These are phyloP conservation scores for Micromesistius poutassou DNA, from an alignment of 2,797 vertebrate genomes.

Conservation along the genomic window DNA sequence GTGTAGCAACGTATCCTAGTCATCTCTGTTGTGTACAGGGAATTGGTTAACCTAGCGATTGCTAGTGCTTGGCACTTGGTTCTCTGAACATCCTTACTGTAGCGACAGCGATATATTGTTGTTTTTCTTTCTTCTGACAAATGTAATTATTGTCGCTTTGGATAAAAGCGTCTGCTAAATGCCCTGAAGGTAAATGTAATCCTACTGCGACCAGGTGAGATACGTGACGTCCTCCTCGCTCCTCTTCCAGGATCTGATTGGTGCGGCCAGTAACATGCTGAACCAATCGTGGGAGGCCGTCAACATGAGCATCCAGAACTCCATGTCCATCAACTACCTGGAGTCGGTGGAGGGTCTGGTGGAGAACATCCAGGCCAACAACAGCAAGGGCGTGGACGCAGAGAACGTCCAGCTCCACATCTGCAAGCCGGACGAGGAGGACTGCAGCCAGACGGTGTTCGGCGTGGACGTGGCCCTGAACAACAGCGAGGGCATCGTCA, in stretches of 20 bases:
- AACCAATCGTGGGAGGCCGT: slow-evolving; percentile 37
- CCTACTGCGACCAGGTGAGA: background rate
- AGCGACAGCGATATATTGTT: no score
- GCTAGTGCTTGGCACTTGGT: no score
- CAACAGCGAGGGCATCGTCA: slow-evolving; percentile 39
- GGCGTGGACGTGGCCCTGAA: slow-evolving; percentile 46
- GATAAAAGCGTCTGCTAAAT: no score
- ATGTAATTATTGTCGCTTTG: no score
- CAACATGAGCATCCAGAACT: accelerated
- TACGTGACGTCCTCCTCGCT: background rate
- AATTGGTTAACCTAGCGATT: no score
- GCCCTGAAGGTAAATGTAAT: no score
- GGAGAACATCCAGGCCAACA: slow-evolving; percentile 54
- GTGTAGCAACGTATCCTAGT: no score
- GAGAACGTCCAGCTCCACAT: slow-evolving; percentile 64
- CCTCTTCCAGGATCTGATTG: slow-evolving; percentile 58
- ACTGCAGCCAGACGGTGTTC: slow-evolving; percentile 51
- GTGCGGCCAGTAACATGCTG: slow-evolving; percentile 69
- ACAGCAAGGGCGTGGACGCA: background rate
- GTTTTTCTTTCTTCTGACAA: no score
- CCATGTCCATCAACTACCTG: slow-evolving; percentile 63
- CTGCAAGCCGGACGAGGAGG: slow-evolving; percentile 14
- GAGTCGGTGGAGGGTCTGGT: slow-evolving; percentile 65
- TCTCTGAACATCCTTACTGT: no score
- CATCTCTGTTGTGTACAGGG: no score